These are phyloP conservation scores for Microcebus jonahi DNA, from an alignment of 2,113 vertebrate genomes.

Conservation along the genomic window DNA sequence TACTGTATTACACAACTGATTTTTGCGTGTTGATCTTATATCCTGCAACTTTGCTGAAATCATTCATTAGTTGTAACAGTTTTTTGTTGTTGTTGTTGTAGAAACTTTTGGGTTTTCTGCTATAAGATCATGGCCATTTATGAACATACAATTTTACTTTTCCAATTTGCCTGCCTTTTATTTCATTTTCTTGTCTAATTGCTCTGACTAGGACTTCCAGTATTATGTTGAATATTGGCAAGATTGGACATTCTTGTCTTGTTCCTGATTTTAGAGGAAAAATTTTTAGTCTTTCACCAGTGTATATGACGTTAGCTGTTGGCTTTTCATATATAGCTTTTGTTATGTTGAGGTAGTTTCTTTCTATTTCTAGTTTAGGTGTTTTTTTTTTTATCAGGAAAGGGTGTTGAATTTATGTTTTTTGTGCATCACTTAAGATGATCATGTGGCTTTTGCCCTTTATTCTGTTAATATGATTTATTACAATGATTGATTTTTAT, in stretches of 20 bases:
- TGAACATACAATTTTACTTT: neutral
- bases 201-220: neutral
- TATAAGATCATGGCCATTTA: neutral
- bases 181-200: neutral
- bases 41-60: neutral
- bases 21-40: neutral
- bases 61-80: neutral
- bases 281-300: neutral
- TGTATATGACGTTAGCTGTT: neutral
- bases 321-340: neutral
- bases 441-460: neutral
- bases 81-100: neutral
- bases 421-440: neutral
- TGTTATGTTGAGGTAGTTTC: neutral
- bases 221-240: neutral
- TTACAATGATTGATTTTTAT: neutral
- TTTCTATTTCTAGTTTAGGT: neutral
- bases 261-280: neutral
- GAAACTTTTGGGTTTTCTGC: neutral
- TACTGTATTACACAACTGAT: neutral
- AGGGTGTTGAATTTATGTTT: neutral
- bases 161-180: neutral
- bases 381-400: neutral
- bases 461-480: neutral
- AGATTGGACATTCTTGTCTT: neutral